Conservation (phyloP, 1,140 invertebrate genomes). For the Bicyclus anynana region DNA sequence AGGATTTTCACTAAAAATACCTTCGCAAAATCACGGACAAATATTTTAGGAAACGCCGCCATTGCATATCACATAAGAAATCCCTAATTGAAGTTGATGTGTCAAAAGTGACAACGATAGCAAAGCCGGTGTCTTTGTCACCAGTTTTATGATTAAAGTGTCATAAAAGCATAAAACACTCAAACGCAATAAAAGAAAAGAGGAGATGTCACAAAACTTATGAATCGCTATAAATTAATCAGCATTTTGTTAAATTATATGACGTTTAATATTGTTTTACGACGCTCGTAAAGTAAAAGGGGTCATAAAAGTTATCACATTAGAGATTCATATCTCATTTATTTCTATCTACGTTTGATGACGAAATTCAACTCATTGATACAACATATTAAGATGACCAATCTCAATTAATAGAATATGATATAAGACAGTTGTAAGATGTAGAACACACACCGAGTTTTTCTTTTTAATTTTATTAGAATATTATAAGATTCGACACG, state of each 20-base stretch:
- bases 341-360: not conserved
- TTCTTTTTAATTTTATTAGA: too few species aligned
- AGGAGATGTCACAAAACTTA: not conserved
- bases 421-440: too few species aligned
- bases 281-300: not conserved
- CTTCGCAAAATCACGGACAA: conserved; percentile 17
- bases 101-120: not conserved
- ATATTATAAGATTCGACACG: too few species aligned
- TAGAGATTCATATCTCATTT: not conserved
- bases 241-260: not conserved
- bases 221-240: not conserved
- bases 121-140: not conserved
- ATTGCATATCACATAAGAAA: not conserved
- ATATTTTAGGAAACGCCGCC: conserved; percentile 3
- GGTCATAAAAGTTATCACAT: not conserved
- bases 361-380: not conserved
- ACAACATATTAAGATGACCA: too few species aligned
- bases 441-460: too few species aligned
- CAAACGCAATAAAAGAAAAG: not conserved
- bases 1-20: conserved; percentile 32
- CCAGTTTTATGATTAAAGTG: not conserved
- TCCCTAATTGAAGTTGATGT: not conserved
- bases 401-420: too few species aligned
- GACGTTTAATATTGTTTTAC: not conserved
- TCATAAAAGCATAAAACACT: not conserved